A percentile compares a stretch with the other conserved stretches of the same genome.
Evolutionary conservation across 2,888 invertebrate genomes (phyloP).

Genomic region (Drosophila setosimentum): DNA sequence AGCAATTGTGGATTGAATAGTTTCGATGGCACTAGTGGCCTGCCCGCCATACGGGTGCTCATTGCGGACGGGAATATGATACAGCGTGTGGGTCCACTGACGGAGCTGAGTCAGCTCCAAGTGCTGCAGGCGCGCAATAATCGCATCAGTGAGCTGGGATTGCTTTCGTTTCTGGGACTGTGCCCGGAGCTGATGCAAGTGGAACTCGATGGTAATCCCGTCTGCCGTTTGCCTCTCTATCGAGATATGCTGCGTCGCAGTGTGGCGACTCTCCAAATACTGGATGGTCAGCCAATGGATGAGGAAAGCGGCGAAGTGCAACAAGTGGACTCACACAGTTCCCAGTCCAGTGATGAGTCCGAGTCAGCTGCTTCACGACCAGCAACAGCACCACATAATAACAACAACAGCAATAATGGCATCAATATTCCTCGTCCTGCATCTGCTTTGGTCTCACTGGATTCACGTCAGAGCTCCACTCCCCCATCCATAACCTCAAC

Average conservation of each 20-base stretch:
- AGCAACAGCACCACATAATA: conserved; percentile 57
- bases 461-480: conserved; percentile 33
- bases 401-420: background rate
- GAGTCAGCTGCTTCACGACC: conserved; percentile 51
- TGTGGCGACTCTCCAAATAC: conserved; percentile 83
- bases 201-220: conserved; percentile 86
- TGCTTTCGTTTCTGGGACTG: conserved; percentile 83
- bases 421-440: conserved; percentile 26
- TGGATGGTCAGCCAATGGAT: conserved; percentile 84
- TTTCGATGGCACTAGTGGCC: conserved; percentile 89
- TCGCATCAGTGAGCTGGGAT: conserved; percentile 81
- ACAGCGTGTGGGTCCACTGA: conserved; percentile 87
- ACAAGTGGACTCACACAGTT: conserved; percentile 46
- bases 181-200: conserved; percentile 86
- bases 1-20: conserved; percentile 88
- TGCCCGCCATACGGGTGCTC: conserved; percentile 88
- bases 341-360: conserved; percentile 68
- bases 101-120: conserved; percentile 86
- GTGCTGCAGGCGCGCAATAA: conserved; percentile 85
- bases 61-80: conserved; percentile 88
- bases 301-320: conserved; percentile 24
- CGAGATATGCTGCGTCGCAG: conserved; percentile 82
- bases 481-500: conserved; percentile 57
- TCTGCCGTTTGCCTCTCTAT: conserved; percentile 82
- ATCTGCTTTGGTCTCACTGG: conserved; percentile 48